Evolutionary conservation across 2,797 vertebrate species (phyloP).

Genomic region (Lithobates sylvaticus): DNA sequence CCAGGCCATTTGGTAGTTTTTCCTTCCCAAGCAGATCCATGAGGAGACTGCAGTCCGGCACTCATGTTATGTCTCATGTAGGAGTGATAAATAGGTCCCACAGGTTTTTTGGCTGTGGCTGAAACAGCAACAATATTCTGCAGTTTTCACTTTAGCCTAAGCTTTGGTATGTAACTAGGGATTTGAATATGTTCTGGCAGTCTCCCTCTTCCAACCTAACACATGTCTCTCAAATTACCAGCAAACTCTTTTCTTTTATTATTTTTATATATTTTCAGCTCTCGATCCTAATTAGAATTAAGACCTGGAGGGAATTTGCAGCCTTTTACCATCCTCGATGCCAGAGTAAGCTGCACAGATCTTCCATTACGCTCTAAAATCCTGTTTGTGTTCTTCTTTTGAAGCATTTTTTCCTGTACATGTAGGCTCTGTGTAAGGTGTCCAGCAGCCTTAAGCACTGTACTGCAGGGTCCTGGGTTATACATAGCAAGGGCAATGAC

Average conservation of each 20-base stretch:
- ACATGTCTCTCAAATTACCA: conserved; percentile 60
- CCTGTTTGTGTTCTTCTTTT: conserved; percentile 56
- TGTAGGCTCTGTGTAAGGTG: conserved; percentile 45
- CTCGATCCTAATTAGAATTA: conserved; percentile 60
- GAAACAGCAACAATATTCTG: conserved; percentile 60
- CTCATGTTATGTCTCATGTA: conserved; percentile 54
- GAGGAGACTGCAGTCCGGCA: conserved; percentile 48
- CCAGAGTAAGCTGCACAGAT: conserved; percentile 57
- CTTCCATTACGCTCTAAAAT: conserved; percentile 54
- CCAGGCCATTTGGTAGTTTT: conserved; percentile 43
- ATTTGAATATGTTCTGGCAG: conserved; percentile 59
- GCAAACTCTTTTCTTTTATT: conserved; percentile 56
- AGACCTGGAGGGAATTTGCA: conserved; percentile 57
- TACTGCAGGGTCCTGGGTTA: conserved; percentile 45
- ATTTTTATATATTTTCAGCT: conserved; percentile 60
- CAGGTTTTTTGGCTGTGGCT: conserved; percentile 52
- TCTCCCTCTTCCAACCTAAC: conserved; percentile 45
- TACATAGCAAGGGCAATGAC: conserved; percentile 46
- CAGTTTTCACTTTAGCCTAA: conserved; percentile 62
- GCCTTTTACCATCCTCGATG: conserved; percentile 48
- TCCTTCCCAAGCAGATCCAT: conserved; percentile 50
- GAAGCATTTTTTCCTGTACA: conserved; percentile 46
- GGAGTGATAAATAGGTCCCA: conserved; percentile 61
- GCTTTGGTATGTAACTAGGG: conserved; percentile 53
- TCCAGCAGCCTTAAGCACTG: conserved; percentile 36